Evolutionary conservation across 2,888 invertebrate genomes (phyloP), one percentile per base, ranked within the genome.

Genomic region (Thera britannica): DNA sequence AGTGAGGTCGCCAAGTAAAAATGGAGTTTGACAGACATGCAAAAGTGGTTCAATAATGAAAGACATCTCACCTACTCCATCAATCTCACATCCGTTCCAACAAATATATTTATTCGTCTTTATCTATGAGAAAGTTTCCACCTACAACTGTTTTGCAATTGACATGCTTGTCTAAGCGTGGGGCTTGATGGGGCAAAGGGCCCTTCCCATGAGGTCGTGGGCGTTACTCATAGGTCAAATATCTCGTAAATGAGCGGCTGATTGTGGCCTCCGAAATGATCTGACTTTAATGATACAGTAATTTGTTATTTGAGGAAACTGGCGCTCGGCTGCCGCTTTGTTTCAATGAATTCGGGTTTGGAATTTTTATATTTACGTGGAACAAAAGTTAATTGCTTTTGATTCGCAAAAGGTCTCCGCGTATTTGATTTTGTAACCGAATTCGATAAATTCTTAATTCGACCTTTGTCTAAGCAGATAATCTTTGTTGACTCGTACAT

Each of bases 221-320:
- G 74, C 75, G 75, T 67, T 68, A 62, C 70, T 70, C 75, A 70
- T 65, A 74, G 75, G 75, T 75, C 72, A 75, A 74, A 75, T 74
- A 75, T 74, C 72, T 72, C 61, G 69, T 66, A 73, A 67, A 72
- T 67, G 71, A 72, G 68, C 60, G 54, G 60, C 62, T 73, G 67
- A 67, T 70, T 63, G 49, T 62, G 54, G 67, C 67, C 67, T 67
- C 71, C 68, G 65, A 68, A 71, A 65, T 68, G 68, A 67, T 70
- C 67, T 68, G 63, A 41, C 67, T 70, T 65, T 70, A 71, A 68
- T 67, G 62, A 70, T 64, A 58, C 38, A 55, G 65, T 68, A 65
- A 72, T 73, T 62, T 71, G 69, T 72, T 69, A n/a, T 36, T 65
- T 67, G 52, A 63, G 59, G 59, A 67, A 63, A 58, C 52, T 52